These are phyloP conservation scores for Glandiceps talaboti DNA, from an alignment of 53 echinoderm and acorn worm species.

Conservation along the genomic window DNA sequence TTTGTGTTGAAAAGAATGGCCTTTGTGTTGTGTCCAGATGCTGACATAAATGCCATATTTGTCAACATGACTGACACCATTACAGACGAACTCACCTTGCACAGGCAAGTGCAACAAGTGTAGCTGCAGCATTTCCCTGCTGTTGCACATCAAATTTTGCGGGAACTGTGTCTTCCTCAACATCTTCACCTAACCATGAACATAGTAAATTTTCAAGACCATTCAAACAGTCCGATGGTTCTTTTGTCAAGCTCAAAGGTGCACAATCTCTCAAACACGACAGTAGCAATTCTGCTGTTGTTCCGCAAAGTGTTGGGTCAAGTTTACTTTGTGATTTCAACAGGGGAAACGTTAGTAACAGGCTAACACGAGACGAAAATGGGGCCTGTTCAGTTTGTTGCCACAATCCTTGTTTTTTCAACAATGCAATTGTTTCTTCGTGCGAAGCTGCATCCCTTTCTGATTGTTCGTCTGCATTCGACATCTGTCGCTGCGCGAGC, in stretches of 20 bases:
- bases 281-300: constrained; percentile 54
- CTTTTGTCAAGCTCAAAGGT: constrained; percentile 64
- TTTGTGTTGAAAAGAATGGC: no score
- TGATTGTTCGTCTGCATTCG: constrained; percentile 47
- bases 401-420: constrained; percentile 61
- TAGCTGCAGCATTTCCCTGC: constrained; percentile 31
- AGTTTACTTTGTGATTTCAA: constrained; percentile 57
- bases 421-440: constrained; percentile 42
- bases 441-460: constrained; percentile 52
- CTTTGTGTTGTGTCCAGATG: no score
- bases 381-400: constrained; percentile 61
- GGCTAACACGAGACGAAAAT: constrained; percentile 59
- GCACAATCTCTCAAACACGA: constrained; percentile 62
- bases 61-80: no score
- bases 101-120: constrained; percentile 57
- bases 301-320: constrained; percentile 55
- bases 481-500: constrained; percentile 65
- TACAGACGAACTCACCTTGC: constrained; percentile 64
- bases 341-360: constrained; percentile 61
- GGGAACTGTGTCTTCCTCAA: background rate
- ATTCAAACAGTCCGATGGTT: constrained; percentile 65
- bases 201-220: constrained; percentile 61
- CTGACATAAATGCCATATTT: no score
- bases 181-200: constrained; percentile 54
- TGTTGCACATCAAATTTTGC: background rate